These are phyloP conservation scores for Melospiza georgiana DNA, from an alignment of 2,113 vertebrate species.

Conservation along the genomic window DNA sequence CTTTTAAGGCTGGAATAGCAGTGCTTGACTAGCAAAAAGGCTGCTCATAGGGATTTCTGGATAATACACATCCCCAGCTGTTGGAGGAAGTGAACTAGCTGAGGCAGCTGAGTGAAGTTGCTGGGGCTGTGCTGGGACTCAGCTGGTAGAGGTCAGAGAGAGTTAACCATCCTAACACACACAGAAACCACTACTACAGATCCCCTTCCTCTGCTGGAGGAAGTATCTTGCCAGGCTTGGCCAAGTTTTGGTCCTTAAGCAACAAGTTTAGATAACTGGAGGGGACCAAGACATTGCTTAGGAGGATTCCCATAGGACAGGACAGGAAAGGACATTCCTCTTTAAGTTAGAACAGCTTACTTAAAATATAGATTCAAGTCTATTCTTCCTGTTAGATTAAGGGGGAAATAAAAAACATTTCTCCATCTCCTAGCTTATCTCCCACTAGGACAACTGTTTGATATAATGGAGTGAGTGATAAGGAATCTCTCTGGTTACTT, in stretches of 20 bases:
- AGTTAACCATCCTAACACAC: not conserved
- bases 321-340: not conserved
- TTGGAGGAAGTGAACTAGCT: not conserved
- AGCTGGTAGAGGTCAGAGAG: not conserved
- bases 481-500: not conserved
- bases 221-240: not conserved
- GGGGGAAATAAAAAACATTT: not conserved
- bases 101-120: not conserved
- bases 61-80: not conserved
- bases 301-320: not conserved
- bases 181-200: not conserved
- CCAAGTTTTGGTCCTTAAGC: not conserved
- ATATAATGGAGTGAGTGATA: not conserved
- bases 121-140: not conserved
- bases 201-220: not conserved
- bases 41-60: not conserved
- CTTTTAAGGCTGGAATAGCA: not conserved
- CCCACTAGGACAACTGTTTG: not conserved
- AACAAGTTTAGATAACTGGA: not conserved
- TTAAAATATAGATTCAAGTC: not conserved
- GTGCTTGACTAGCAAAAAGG: not conserved
- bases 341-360: not conserved
- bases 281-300: not conserved
- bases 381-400: slow-evolving; percentile 20
- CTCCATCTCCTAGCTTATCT: not conserved